Conservation (phyloP, 2,888 invertebrate genomes). For the Alentia gelatinosa region DNA sequence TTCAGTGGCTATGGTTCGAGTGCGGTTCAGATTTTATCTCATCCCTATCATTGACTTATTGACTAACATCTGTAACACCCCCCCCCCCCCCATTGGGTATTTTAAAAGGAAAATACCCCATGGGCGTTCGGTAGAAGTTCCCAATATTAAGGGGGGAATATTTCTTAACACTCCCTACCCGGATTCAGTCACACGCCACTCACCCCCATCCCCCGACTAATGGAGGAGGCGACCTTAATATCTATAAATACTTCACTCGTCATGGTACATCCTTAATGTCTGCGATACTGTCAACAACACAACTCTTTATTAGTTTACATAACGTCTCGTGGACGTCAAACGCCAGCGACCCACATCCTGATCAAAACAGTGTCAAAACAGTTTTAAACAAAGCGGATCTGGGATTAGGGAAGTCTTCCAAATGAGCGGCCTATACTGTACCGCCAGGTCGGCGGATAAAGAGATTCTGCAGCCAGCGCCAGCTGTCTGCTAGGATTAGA, state of each 20-base stretch:
- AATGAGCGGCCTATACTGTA: neutral
- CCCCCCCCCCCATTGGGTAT: too few relatives aligned
- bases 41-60: too few relatives aligned
- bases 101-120: too few relatives aligned
- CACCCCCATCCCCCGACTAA: too few relatives aligned
- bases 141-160: too few relatives aligned
- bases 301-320: neutral
- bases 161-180: neutral
- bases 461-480: neutral
- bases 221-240: neutral
- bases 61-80: too few relatives aligned
- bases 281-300: neutral
- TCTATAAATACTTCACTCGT: neutral
- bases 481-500: neutral
- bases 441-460: neutral
- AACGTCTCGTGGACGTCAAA: neutral
- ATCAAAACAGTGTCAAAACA: neutral
- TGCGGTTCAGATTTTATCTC: too few relatives aligned
- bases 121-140: too few relatives aligned
- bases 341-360: neutral
- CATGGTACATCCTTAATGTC: neutral
- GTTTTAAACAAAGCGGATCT: neutral
- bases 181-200: neutral
- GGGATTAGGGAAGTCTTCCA: neutral
- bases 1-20: too few relatives aligned